A percentile compares a stretch with the other conserved stretches of the same genome.
Conservation (phyloP, 2,113 vertebrate genomes). For the Rynchops niger region DNA sequence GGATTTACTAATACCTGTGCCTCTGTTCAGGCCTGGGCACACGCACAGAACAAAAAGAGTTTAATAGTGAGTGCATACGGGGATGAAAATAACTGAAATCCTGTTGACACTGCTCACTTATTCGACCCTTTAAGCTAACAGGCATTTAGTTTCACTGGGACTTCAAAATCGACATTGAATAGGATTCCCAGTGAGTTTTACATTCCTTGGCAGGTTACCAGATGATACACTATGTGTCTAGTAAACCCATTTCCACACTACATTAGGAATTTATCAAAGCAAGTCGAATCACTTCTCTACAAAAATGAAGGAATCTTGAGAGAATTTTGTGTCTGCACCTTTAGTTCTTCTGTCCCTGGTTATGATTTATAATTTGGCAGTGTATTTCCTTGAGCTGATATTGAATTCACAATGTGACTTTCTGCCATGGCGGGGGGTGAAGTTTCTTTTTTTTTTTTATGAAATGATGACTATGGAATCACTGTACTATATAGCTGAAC, state of each 20-base stretch:
- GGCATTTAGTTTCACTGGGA: not conserved
- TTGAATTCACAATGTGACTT: not conserved
- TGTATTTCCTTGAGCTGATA: not conserved
- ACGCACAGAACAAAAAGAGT: not conserved
- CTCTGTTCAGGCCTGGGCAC: fast-evolving
- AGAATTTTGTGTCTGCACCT: constrained; percentile 10
- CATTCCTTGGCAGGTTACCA: constrained; percentile 46
- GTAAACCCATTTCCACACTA: constrained; percentile 64
- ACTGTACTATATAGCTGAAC: not conserved
- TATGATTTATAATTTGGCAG: constrained; percentile 7
- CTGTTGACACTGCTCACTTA: not conserved
- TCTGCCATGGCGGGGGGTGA: not conserved
- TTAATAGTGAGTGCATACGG: not conserved
- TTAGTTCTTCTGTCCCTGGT: not conserved
- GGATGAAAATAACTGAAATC: not conserved
- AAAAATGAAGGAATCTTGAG: constrained; percentile 28
- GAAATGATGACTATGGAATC: not conserved
- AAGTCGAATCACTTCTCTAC: constrained; percentile 28
- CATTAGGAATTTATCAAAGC: constrained; percentile 67
- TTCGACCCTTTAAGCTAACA: constrained; percentile 20
- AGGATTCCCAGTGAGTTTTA: constrained; percentile 24
- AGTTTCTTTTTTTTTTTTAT: not conserved
- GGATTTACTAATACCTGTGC: not conserved
- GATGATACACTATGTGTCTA: constrained; percentile 27
- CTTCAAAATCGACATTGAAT: constrained; percentile 13